Base-by-base conservation (phyloP, 1,140 invertebrate species). In the Drosophila murphyi region DNA sequence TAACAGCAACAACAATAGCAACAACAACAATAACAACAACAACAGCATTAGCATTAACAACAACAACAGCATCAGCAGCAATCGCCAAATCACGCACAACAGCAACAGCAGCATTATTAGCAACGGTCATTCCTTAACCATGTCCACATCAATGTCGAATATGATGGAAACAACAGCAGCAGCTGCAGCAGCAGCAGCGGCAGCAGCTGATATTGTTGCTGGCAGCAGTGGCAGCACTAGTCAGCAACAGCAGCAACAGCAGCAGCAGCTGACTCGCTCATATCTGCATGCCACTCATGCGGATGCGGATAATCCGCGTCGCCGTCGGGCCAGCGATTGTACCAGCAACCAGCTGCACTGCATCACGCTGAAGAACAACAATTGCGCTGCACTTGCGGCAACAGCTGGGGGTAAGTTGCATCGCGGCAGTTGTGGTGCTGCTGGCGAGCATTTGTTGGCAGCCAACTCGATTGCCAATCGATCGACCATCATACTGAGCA, bases 381-480 rank as follows among this genome's bases (percentile, higher is more conserved):
- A 92, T 28, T 92, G 82, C 55, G 67, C 83, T 2, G 34, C 74
- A 29, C 28, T 67, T 20, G 39, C 57, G 10, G 35, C 69, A 34
- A 12, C 52, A 57, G 81, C 39, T 57, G 77, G 47, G 6, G 50
- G 68, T 43, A 86, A 86, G 48, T 34, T 92, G 68, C 85, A 92
- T 87, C 91, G 91, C 29, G 91, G 91, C 65, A 92, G 91, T 65
- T 92, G 91, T 20, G 91, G 91, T 1, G 91, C 85, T 0, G 88
- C 91, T 4, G 91, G 88, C 2, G 91, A 92, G 41, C 91, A 92
- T 67, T 50, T 92, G 43, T 5, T 92, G 52, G 91, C 91, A 0
- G 91, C 91, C 64, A 92, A 92, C 59, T 91, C 91, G 5, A 92
- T 92, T 41, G 91, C 91, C 56, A 92, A 92, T 74, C 76, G 91